Evolutionary conservation across 2,888 invertebrate species (phyloP), one percentile per base, ranked within the genome.

Genomic region (Eurois occulta): DNA sequence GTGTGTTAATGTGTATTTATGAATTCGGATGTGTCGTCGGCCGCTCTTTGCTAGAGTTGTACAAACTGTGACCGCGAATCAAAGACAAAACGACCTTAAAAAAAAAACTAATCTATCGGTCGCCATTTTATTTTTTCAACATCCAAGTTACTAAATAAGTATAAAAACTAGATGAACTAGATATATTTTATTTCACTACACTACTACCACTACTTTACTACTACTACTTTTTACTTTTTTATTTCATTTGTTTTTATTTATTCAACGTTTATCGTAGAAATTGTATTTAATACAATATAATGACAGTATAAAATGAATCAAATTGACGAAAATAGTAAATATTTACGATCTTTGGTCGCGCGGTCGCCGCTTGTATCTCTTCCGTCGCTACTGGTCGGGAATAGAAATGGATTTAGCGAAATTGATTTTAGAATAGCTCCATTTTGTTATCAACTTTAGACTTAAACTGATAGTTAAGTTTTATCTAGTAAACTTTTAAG

Each of bases 341-440:
- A 24, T 46, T 72, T 52, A 58, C 55, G 32, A 48, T 48, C 32
- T 52, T 18, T 46, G 60, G 73, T 58, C 13, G 18, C 60, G 66
- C 58, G 58, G 71, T 84, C 75, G 64, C 62, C 43, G 75, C 70
- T 72, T 79, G 84, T 83, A 71, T 18, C 43, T 60, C 38, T 72
- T 48, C 66, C 32, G 55, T 72, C 55, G 48, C 58, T 72, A 58
- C 65, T 75, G 69, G 32, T 77, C 64, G 68, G 43, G 55, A 55
- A 78, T 52, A 60, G 55, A 74, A 48, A 72, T 70, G 87, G 88
- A 87, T 87, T 87, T 87, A 87, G 86, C 41, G 38, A 83, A 88
- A 87, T 87, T 85, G 46, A 86, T 86, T 87, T 87, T 88, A 87
- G 86, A 86, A 88, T 87, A 87, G 86, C 60, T 71, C 11, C 35